Evolutionary conservation across 2,888 invertebrate species (phyloP).

Genomic region (Phaonia tiefii): DNA sequence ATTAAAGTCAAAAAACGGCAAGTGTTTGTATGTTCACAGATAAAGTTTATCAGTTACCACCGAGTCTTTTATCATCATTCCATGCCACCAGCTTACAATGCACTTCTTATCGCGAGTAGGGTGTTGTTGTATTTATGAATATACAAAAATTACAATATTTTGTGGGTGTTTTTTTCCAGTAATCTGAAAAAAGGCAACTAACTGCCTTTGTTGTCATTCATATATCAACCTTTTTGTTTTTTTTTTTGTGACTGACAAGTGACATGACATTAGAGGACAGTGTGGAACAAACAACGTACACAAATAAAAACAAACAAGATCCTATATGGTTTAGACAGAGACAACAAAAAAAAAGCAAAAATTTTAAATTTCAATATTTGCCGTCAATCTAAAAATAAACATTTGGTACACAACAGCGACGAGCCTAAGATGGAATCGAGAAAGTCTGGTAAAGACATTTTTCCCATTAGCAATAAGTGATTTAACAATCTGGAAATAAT

Average conservation of each 20-base stretch:
- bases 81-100: too few relatives aligned
- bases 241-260: background rate
- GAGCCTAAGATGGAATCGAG: background rate
- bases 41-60: too few relatives aligned
- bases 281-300: background rate
- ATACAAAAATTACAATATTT: background rate
- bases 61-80: too few relatives aligned
- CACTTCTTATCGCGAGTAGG: background rate
- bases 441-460: background rate
- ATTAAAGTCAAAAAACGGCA: too few relatives aligned
- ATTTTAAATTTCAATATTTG: background rate
- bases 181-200: background rate
- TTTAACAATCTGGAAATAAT: too few relatives aligned
- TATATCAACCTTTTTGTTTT: too few relatives aligned
- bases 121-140: background rate
- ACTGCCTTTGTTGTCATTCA: background rate
- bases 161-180: constrained; percentile 9
- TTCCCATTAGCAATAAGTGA: too few relatives aligned
- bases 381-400: constrained; percentile 9
- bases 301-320: background rate
- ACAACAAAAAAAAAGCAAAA: background rate
- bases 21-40: too few relatives aligned
- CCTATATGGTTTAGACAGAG: constrained; percentile 3
- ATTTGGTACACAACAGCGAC: background rate
- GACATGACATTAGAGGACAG: constrained; percentile 2